Evolutionary conservation across 1,140 invertebrate species (phyloP).

Genomic region (Drosophila azteca): DNA sequence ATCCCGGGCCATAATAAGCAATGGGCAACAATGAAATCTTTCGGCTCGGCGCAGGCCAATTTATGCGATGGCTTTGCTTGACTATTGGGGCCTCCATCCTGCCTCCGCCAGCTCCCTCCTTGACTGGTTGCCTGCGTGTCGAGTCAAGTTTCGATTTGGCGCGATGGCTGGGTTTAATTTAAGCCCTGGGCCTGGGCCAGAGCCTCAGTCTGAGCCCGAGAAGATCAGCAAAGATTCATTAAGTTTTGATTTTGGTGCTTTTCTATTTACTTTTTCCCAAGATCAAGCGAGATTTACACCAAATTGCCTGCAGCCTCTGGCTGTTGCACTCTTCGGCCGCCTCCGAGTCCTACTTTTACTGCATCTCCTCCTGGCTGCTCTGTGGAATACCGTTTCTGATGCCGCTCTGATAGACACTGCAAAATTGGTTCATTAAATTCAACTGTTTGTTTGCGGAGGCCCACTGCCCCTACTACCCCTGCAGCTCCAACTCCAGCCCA

Average conservation of each 20-base stretch:
- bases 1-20: slow-evolving; percentile 72
- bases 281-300: slow-evolving; percentile 74
- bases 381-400: slow-evolving; percentile 23
- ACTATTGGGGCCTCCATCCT: slow-evolving; percentile 3
- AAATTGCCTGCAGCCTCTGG: slow-evolving; percentile 54
- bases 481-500: no score
- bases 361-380: neutral
- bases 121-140: slow-evolving; percentile 54
- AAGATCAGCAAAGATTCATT: slow-evolving; percentile 68
- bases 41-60: slow-evolving; percentile 55
- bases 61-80: slow-evolving; percentile 57
- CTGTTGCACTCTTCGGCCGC: slow-evolving; percentile 2
- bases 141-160: slow-evolving; percentile 65
- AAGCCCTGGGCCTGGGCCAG: slow-evolving; percentile 34
- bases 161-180: slow-evolving; percentile 73
- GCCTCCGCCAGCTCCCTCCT: slow-evolving; percentile 8
- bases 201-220: slow-evolving; percentile 9
- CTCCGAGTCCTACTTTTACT: slow-evolving; percentile 5
- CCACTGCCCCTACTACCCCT: neutral
- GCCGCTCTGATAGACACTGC: slow-evolving; percentile 42
- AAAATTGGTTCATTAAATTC: slow-evolving; percentile 74
- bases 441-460: slow-evolving; percentile 42
- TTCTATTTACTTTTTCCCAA: slow-evolving; percentile 78
- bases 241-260: slow-evolving; percentile 55
- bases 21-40: slow-evolving; percentile 65